Evolutionary conservation across 2,113 vertebrate genomes (phyloP).

Genomic region (Mastomys natalensis): DNA sequence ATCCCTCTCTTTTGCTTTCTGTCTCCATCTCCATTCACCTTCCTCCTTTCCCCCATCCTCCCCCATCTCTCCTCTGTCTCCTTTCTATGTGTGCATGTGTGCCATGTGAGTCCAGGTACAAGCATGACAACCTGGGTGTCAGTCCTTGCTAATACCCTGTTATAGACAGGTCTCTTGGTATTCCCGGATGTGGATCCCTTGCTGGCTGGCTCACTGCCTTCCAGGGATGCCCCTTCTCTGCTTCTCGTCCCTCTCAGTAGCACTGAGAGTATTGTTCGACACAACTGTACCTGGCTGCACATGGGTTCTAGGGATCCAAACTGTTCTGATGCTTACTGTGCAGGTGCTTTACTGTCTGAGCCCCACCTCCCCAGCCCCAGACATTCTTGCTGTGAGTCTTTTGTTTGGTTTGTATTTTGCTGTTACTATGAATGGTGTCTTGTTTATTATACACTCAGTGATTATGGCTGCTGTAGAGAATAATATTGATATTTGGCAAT

Average conservation of each 20-base stretch:
- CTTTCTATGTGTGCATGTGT: background rate
- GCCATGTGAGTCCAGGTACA: background rate
- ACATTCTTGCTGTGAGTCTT: background rate
- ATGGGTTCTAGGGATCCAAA: background rate
- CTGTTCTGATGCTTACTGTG: background rate
- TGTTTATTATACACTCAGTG: constrained; percentile 8
- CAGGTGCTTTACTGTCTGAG: background rate
- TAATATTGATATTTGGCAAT: constrained; percentile 35
- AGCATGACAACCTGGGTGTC: background rate
- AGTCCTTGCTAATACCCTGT: background rate
- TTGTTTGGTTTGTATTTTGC: background rate
- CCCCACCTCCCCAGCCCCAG: background rate
- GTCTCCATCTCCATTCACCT: background rate
- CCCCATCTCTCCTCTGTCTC: background rate
- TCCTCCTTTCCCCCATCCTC: background rate
- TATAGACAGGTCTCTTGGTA: background rate
- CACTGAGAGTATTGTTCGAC: background rate
- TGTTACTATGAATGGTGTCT: background rate
- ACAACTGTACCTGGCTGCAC: background rate
- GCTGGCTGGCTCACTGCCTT: background rate
- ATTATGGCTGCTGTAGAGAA: background rate
- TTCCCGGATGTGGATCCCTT: background rate
- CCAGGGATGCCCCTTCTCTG: background rate
- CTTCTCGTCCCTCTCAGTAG: too few species aligned
- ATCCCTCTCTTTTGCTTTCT: background rate